phyloP scores from a whole-genome alignment of 2,888 invertebrate species.

The Atethmia centrago region DNA sequence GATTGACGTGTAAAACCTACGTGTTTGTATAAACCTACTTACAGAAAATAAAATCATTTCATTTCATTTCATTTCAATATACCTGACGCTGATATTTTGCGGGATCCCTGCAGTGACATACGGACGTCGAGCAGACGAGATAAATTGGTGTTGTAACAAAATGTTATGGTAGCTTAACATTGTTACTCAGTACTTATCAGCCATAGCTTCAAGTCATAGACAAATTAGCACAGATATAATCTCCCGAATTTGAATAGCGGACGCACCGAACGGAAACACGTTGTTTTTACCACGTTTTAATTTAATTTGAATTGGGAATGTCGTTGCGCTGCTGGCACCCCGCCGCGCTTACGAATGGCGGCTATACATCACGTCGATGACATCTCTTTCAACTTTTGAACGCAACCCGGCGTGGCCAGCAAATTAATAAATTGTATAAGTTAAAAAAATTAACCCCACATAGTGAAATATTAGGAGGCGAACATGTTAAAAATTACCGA shows the following conservation, averaged over 20 bases:
- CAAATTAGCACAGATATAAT: slow-evolving; percentile 89
- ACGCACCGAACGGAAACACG: slow-evolving; percentile 84
- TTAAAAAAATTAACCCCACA: slow-evolving; percentile 77
- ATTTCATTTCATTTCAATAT: too few species aligned
- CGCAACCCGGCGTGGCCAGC: slow-evolving; percentile 80
- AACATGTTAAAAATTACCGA: slow-evolving; percentile 68
- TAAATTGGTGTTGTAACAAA: too few species aligned
- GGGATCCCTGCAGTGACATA: too few species aligned
- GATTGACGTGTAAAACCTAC: too few species aligned
- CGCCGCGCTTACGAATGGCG: slow-evolving; percentile 88
- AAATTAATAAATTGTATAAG: slow-evolving; percentile 84
- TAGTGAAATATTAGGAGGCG: slow-evolving; percentile 77
- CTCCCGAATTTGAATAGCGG: slow-evolving; percentile 84
- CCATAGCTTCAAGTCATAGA: slow-evolving; percentile 78
- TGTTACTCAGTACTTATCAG: slow-evolving; percentile 1
- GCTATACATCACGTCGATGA: slow-evolving; percentile 89
- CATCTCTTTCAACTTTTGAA: slow-evolving; percentile 90
- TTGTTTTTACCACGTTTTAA: slow-evolving; percentile 89
- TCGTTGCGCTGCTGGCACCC: slow-evolving; percentile 83
- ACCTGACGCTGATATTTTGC: too few species aligned
- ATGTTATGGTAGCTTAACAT: too few species aligned
- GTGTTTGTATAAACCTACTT: too few species aligned
- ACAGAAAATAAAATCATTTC: too few species aligned
- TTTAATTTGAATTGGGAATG: slow-evolving; percentile 89
- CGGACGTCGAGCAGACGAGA: too few species aligned